Evolutionary conservation across 1,140 invertebrate species (phyloP).

Genomic region (Proales similis): DNA sequence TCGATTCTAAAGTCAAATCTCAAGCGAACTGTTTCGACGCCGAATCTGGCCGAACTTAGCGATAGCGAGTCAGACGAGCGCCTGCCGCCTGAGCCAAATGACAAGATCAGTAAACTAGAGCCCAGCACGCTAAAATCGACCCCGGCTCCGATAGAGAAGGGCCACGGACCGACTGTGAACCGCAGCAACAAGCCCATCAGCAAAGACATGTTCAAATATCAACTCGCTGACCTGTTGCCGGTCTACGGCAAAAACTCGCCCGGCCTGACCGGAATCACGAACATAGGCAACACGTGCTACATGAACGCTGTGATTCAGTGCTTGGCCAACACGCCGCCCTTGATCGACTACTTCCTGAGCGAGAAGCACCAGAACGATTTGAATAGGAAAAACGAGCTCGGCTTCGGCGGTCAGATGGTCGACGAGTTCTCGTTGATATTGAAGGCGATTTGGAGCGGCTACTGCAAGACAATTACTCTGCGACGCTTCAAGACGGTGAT

Average conservation of each 20-base stretch:
- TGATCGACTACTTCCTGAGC: slow-evolving; percentile 25
- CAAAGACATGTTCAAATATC: neutral
- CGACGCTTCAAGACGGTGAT: slow-evolving; percentile 3
- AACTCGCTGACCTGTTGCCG: slow-evolving; percentile 11
- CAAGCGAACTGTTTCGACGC: slow-evolving; percentile 30
- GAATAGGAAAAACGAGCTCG: slow-evolving; percentile 24
- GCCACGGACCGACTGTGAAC: neutral
- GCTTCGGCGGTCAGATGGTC: slow-evolving; percentile 4
- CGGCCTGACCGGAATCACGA: slow-evolving; percentile 18
- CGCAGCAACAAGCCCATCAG: slow-evolving; percentile 6
- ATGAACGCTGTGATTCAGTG: slow-evolving; percentile 39
- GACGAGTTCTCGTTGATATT: slow-evolving; percentile 21
- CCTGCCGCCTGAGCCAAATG: neutral
- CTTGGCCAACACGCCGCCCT: slow-evolving; percentile 6
- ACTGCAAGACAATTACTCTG: neutral
- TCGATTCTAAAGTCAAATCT: neutral
- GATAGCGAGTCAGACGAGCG: neutral
- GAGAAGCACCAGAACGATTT: slow-evolving; percentile 19
- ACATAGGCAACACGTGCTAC: slow-evolving; percentile 38
- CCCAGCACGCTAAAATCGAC: too few species aligned
- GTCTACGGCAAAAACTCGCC: slow-evolving; percentile 10
- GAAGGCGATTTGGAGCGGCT: neutral
- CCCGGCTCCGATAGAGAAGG: too few species aligned
- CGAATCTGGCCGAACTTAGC: slow-evolving; percentile 20
- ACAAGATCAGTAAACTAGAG: neutral